These are phyloP conservation scores for Sebastes nivosus DNA, from an alignment of 2,797 vertebrate genomes.

Conservation along the genomic window DNA sequence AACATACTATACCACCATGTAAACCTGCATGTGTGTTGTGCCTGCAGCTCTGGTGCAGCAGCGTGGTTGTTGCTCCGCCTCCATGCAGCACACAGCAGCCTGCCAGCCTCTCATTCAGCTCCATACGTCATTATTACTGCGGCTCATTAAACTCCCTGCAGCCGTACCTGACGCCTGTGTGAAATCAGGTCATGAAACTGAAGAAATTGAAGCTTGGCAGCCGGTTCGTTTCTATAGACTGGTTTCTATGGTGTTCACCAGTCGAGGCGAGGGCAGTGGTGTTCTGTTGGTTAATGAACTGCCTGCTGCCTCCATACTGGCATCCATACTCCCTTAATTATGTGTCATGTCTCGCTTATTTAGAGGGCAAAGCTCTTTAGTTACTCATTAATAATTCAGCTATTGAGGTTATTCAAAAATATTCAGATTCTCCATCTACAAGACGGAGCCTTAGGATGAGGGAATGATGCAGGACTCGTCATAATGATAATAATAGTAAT, in stretches of 20 bases:
- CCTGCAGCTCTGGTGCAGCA: not conserved
- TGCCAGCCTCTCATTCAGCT: not conserved
- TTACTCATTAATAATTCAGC: not conserved
- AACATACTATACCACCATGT: not conserved
- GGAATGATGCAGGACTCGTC: not conserved
- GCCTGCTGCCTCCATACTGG: not conserved
- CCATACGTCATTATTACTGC: conserved; percentile 20
- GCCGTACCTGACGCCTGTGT: not conserved
- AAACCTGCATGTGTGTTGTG: not conserved
- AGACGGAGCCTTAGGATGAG: not conserved
- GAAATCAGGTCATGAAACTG: conserved; percentile 21
- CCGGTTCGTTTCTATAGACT: not conserved
- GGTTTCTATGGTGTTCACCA: not conserved
- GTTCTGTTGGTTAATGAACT: not conserved
- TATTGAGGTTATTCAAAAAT: not conserved
- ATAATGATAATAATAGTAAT: too few relatives aligned
- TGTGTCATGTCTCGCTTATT: not conserved
- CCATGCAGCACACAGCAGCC: conserved; percentile 10
- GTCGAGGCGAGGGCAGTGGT: not conserved
- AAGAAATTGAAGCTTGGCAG: conserved; percentile 11
- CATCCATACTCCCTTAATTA: not conserved
- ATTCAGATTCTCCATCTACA: not conserved
- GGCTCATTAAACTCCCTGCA: conserved; percentile 27
- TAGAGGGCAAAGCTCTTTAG: not conserved
- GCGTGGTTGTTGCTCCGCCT: not conserved